Base-by-base conservation (phyloP, 2,888 invertebrate genomes). In the Nomada ferruginata region DNA sequence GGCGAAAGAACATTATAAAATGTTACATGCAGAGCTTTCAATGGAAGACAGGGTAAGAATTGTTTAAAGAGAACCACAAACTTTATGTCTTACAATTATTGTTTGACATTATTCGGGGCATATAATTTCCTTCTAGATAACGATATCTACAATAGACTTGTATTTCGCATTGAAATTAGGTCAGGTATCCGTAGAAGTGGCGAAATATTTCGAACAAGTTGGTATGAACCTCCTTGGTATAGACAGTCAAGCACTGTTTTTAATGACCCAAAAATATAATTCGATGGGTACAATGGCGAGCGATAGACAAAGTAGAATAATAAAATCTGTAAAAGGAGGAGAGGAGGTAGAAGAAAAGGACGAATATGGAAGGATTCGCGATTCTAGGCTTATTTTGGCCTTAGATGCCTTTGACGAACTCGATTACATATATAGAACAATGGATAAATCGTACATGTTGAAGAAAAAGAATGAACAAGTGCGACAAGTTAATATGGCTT, bases 181-280 rank as follows among this genome's bases (percentile, higher is more conserved):
- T 2, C 94, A 95, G 87, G 90, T 93, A 11, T 95, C 95, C 95
- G 83, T 91, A 26, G 94, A 94, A 86, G 83, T 95, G 2, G 81
- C 89, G 18, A 89, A 84, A 47, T 93, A 94, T 84, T 87, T 94
- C 26, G 88, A 92, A 72, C 88, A 90, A n/a, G 85, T 87, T 5
- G 92, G 92, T 5, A 86, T 94, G 5, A 89, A 86, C 66, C 94
- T 94, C 0, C 85, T 94, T 42, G 92, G 91, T 15, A 86, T 92
- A 65, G 94, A 95, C 84, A 89, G 90, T 2, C 90, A 94, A 69
- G 88, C 93, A 82, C 87, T 94, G 55, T 84, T 88, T 23, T 82
- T 91, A 29, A 89, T 94, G 88, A 89, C 91, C 2, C 89, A 92
- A 29, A 88, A 93, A 72, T 92, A 94, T 72, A 85, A 91, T 18